Conservation (phyloP, 2,797 vertebrate genomes). For the Chelon labrosus region DNA sequence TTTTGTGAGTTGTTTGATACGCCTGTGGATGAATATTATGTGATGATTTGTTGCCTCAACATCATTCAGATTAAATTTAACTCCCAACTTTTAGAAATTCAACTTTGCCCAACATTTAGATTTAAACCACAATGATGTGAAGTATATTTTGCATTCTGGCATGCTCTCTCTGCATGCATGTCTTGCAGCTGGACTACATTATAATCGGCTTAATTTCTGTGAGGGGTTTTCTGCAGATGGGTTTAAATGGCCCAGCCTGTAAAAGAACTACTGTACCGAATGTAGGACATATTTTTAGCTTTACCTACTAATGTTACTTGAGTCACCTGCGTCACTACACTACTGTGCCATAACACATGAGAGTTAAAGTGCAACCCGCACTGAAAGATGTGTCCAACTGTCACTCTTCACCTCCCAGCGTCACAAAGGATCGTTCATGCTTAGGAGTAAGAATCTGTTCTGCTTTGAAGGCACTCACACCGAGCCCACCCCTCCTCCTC, state of each 20-base stretch:
- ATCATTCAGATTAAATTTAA: background rate
- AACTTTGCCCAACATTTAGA: background rate
- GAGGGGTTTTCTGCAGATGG: background rate
- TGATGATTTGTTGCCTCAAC: too few relatives aligned
- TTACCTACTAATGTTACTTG: slow-evolving; percentile 1
- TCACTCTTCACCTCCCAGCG: slow-evolving; percentile 10
- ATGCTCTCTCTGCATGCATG: background rate
- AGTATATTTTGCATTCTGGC: background rate
- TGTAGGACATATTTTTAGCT: background rate
- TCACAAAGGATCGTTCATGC: slow-evolving; percentile 27
- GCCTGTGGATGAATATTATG: too few relatives aligned
- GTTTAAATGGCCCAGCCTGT: background rate
- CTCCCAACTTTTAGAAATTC: background rate
- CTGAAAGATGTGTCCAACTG: slow-evolving; percentile 8
- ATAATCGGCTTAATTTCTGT: background rate
- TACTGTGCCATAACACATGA: background rate
- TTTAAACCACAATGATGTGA: background rate
- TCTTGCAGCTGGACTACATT: background rate
- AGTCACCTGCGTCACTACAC: background rate
- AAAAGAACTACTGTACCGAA: background rate
- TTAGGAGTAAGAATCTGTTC: slow-evolving; percentile 7
- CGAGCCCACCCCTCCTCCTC: slow-evolving; percentile 8
- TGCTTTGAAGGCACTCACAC: slow-evolving; percentile 52
- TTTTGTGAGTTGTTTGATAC: too few relatives aligned
- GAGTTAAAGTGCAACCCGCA: slow-evolving; percentile 12